Evolutionary conservation across 1,140 invertebrate genomes (phyloP).

Genomic region (Calliopsis andreniformis): DNA sequence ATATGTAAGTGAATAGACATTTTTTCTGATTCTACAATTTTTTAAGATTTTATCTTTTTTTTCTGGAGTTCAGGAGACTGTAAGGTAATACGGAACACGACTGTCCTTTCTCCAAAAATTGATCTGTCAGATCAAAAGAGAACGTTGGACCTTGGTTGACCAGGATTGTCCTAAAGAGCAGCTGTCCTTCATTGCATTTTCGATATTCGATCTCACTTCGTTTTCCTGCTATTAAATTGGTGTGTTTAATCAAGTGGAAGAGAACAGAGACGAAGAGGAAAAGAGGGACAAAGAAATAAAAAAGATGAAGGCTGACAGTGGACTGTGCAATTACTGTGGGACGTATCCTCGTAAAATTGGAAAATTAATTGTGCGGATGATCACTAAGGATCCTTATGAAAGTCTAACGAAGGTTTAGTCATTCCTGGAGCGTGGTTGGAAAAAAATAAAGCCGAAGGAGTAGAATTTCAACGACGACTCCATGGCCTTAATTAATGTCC

Average conservation of each 20-base stretch:
- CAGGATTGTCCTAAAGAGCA: not conserved
- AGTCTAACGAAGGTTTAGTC: constrained; percentile 57
- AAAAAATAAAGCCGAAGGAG: not conserved
- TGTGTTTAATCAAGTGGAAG: not conserved
- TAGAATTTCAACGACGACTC: not conserved
- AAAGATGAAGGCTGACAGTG: constrained; percentile 37
- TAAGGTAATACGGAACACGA: not conserved
- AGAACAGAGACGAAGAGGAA: not conserved
- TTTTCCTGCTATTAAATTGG: constrained; percentile 28
- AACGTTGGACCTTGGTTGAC: constrained; percentile 5
- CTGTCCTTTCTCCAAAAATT: not conserved
- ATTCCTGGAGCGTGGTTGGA: constrained; percentile 18
- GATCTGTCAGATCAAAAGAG: too few relatives aligned
- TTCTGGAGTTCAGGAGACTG: not conserved
- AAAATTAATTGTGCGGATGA: constrained; percentile 47
- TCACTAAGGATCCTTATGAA: constrained; percentile 55
- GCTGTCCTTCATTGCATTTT: constrained; percentile 47
- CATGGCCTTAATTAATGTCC: constrained; percentile 29
- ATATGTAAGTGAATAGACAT: not conserved
- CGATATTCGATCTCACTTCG: constrained; percentile 38
- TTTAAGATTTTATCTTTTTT: not conserved
- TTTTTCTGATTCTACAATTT: not conserved
- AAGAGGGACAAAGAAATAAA: constrained; percentile 11
- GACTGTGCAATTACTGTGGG: constrained; percentile 56
- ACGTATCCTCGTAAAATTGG: constrained; percentile 60